Base-by-base conservation (phyloP, 2,113 vertebrate genomes). In the Pelmatolapia mariae region DNA sequence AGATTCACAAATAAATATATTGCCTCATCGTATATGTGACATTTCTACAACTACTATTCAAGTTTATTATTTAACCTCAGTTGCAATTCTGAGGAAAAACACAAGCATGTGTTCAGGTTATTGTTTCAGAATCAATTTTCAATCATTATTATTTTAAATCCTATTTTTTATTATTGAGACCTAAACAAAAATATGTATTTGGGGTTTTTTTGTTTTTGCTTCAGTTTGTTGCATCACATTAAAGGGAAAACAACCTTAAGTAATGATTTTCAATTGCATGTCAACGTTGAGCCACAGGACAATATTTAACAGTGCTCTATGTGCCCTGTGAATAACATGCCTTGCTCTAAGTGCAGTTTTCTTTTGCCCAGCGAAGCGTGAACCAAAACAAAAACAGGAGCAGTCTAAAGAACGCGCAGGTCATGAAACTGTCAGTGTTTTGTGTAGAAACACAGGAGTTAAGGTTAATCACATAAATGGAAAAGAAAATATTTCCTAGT, bases 401-500 rank as follows among this genome's bases (percentile, higher is more conserved):
- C 4, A 6, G 11, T 16, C 13, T 43, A 3, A 33, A 7, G 16
- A 52, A 80, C 45, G 45, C 9, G 83, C 61, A 85, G 87, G 83
- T 93, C 59, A 24, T 9, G 56, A 26, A 80, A 29, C 4, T 52
- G 84, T 82, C 82, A 90, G 66, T 54, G 86, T 76, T 87, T 89
- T 16, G 71, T 43, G 29, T 81, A 12, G 19, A 68, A 24, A 53
- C 12, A 22, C 15, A 7, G 8, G 26, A 31, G 16, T 50, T 78
- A 13, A 50, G 10, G 11, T n/a, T 50, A 50, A 38, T 52, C 15
- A 82, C 16, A 81, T 1, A 84, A 4, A 50, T 7, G 16, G 81
- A 85, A 88, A 89, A 85, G n/a, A 91, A 82, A 76, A 89, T 63
- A 80, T 82, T 82, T 52, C 29, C 86, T 10, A 12, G 87, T 92